A percentile compares a stretch with the other conserved stretches of the same genome.
phyloP scores from a whole-genome alignment of 2,797 vertebrate species.

The Dendrocincla tyrannina region DNA sequence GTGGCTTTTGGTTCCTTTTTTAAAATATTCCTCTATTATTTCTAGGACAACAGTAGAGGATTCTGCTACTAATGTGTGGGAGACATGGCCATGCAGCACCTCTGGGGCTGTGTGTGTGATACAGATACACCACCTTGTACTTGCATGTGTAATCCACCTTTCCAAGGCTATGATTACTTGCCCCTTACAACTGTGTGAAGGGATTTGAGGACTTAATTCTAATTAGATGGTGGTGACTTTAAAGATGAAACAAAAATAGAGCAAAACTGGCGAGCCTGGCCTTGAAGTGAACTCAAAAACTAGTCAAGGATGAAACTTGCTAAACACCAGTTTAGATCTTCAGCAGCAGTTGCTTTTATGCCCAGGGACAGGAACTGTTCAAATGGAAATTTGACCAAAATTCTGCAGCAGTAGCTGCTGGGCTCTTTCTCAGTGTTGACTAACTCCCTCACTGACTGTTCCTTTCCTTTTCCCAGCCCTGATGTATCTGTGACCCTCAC shows the following conservation, averaged over 20 bases:
- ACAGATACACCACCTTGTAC: not conserved
- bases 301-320: not conserved
- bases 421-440: not conserved
- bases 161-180: not conserved
- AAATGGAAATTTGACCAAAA: not conserved
- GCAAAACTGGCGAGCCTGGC: not conserved
- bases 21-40: not conserved
- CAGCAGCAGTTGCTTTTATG: not conserved
- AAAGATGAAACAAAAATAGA: not conserved
- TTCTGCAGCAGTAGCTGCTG: not conserved
- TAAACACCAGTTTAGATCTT: not conserved
- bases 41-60: not conserved
- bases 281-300: not conserved
- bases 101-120: not conserved
- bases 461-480: not conserved
- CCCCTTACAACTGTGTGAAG: not conserved
- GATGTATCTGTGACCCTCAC: not conserved
- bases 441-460: not conserved
- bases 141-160: not conserved
- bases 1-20: not conserved
- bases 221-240: not conserved
- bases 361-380: not conserved
- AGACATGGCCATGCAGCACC: not conserved
- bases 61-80: not conserved
- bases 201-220: not conserved